A percentile compares a stretch with the other conserved stretches of the same genome.
Conservation (phyloP, 2,888 invertebrate genomes). For the Orgyia antiqua region DNA sequence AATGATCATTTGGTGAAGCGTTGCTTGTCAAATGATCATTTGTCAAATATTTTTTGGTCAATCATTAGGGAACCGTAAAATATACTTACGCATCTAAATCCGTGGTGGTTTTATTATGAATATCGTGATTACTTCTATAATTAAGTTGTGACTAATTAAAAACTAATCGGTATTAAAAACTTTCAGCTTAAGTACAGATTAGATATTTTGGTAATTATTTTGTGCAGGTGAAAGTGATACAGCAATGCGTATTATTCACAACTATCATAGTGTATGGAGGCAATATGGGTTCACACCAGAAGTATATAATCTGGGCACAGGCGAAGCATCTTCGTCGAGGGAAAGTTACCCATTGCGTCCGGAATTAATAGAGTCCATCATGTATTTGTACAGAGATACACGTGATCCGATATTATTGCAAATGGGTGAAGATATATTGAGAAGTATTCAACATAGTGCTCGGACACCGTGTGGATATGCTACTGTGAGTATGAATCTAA, state of each 20-base stretch:
- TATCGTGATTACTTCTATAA: too few relatives aligned
- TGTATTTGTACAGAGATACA: slow-evolving; percentile 97
- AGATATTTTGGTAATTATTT: too few relatives aligned
- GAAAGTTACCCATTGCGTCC: slow-evolving; percentile 96
- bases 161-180: too few relatives aligned
- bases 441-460: slow-evolving; percentile 95
- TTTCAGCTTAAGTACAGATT: too few relatives aligned
- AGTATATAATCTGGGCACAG: slow-evolving; percentile 96
- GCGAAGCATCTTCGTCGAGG: slow-evolving; percentile 89
- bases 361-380: slow-evolving; percentile 96
- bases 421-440: slow-evolving; percentile 95
- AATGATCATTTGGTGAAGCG: too few relatives aligned
- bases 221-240: slow-evolving; percentile 92
- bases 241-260: slow-evolving; percentile 95
- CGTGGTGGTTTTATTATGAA: too few relatives aligned
- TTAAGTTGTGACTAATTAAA: too few relatives aligned
- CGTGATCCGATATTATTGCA: slow-evolving; percentile 94
- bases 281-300: slow-evolving; percentile 99
- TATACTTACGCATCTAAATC: too few relatives aligned
- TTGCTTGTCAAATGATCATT: too few relatives aligned
- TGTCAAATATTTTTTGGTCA: too few relatives aligned
- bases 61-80: too few relatives aligned
- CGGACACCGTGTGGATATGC: slow-evolving; percentile 98
- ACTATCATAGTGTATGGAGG: slow-evolving; percentile 97
- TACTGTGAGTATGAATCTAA: slow-evolving; percentile 85